Evolutionary conservation across 2,888 invertebrate species (phyloP).

Genomic region (Diloba caeruleocephala): DNA sequence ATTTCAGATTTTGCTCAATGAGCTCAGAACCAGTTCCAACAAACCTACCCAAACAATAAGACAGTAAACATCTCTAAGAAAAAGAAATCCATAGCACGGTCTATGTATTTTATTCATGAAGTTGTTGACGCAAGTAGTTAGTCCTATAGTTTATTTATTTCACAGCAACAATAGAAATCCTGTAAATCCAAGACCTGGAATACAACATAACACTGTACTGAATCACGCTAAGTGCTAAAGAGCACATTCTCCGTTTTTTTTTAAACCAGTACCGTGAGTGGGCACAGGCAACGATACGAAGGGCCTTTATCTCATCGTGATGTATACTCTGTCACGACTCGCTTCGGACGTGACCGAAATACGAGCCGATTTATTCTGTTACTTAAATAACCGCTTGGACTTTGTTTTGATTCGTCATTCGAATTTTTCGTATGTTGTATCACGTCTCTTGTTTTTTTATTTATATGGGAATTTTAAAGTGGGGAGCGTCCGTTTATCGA

Average conservation of each 20-base stretch:
- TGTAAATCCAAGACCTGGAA: conserved; percentile 35
- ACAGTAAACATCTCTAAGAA: too few relatives aligned
- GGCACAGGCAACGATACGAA: conserved; percentile 67
- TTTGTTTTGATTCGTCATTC: conserved; percentile 67
- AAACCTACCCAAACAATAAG: too few relatives aligned
- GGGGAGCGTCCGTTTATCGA: conserved; percentile 40
- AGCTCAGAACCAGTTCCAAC: too few relatives aligned
- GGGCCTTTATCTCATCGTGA: conserved; percentile 85
- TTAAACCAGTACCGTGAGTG: conserved; percentile 70
- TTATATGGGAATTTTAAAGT: conserved; percentile 28
- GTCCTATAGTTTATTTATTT: conserved; percentile 12
- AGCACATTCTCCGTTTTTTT: conserved; percentile 54
- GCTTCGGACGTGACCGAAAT: conserved; percentile 84
- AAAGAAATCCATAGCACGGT: too few relatives aligned
- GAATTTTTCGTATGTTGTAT: conserved; percentile 50
- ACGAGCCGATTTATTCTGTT: conserved; percentile 76
- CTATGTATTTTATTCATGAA: too few relatives aligned
- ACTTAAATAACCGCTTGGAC: conserved; percentile 59
- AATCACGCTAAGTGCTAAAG: conserved; percentile 69
- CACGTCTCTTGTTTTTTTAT: conserved; percentile 12
- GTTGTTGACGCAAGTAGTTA: too few relatives aligned
- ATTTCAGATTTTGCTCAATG: too few relatives aligned
- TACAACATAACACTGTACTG: conserved; percentile 33
- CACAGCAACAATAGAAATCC: conserved; percentile 24
- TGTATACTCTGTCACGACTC: conserved; percentile 84